Evolutionary conservation across 1,140 invertebrate genomes (phyloP), one percentile per base, ranked within the genome.

Genomic region (Acromyrmex charruanus): DNA sequence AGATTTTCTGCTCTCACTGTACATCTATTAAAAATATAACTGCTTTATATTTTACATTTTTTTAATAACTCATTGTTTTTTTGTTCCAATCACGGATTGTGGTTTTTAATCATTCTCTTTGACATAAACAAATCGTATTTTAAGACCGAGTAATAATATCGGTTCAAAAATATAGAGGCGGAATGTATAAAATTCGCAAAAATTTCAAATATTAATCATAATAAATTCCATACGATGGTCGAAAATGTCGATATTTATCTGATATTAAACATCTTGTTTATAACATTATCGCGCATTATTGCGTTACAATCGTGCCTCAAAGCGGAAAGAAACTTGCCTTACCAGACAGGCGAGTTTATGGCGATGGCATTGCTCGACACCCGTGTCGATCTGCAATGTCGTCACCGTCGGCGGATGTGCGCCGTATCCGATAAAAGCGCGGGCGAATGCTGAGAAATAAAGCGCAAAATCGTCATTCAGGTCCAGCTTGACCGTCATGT

Each of bases 271-370:
- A 39, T 35, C 2, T 9, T 10, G n/a, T 80, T 44, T 14, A 31
- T 82, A 69, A 69, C 81, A 35, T 58, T 71, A 71, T 49, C 12
- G 61, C 72, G 66, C 66, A 51, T 55, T 18, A 55, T 65, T 69
- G 79, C 53, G 66, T 88, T 86, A 86, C 87, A 77, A 91, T 65
- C 65, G 21, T 53, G 65, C 77, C 65, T 86, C 77, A 88, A 90
- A 84, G 49, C 53, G 59, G 16, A 9, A 25, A 44, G 31, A 66
- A 66, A 63, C 14, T 72, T 16, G 16, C 16, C 49, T 44, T 44
- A 44, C 10, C 55, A 2, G 53, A 39, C 53, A 39, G 51, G 28
- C 39, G 77, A 69, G 55, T 75, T 86, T 86, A 86, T 68, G 68
- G 28, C 72, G 72, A 86, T 61, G 81, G 53, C 68, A 44, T 14